Evolutionary conservation across 1,140 invertebrate genomes (phyloP).

Genomic region (Listronotus oregonensis): DNA sequence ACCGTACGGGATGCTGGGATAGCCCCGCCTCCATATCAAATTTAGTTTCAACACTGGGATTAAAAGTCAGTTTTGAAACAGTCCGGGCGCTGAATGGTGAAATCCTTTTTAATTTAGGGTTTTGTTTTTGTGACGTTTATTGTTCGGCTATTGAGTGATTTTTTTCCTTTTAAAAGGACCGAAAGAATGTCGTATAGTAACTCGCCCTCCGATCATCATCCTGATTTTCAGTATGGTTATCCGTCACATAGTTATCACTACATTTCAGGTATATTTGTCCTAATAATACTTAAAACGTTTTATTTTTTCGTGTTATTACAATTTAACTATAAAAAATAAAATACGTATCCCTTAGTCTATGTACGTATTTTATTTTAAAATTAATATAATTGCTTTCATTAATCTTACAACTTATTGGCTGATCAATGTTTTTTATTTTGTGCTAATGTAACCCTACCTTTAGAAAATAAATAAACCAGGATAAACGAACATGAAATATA

Average conservation of each 20-base stretch:
- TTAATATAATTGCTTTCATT: too few species aligned
- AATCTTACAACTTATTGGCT: too few species aligned
- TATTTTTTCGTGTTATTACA: too few species aligned
- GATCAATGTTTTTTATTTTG: too few species aligned
- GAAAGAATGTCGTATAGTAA: constrained; percentile 42
- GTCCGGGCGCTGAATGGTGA: constrained; percentile 30
- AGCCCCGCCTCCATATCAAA: constrained; percentile 27
- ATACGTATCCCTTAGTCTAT: too few species aligned
- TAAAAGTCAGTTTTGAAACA: constrained; percentile 30
- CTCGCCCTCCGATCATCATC: constrained; percentile 38
- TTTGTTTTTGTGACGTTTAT: constrained; percentile 18
- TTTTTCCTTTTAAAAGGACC: constrained; percentile 3
- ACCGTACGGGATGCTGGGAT: constrained; percentile 23
- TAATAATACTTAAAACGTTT: constrained; percentile 1
- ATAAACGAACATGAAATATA: too few species aligned
- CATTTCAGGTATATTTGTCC: constrained; percentile 39
- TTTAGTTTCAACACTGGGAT: constrained; percentile 12
- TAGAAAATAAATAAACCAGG: too few species aligned
- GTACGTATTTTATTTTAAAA: too few species aligned
- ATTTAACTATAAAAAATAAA: not conserved
- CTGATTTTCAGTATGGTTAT: constrained; percentile 44
- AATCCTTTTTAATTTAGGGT: constrained; percentile 14
- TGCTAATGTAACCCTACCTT: too few species aligned
- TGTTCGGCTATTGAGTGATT: constrained; percentile 4
- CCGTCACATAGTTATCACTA: constrained; percentile 39